These are phyloP conservation scores for Equus przewalskii DNA, from an alignment of 2,113 vertebrate species.

Conservation along the genomic window DNA sequence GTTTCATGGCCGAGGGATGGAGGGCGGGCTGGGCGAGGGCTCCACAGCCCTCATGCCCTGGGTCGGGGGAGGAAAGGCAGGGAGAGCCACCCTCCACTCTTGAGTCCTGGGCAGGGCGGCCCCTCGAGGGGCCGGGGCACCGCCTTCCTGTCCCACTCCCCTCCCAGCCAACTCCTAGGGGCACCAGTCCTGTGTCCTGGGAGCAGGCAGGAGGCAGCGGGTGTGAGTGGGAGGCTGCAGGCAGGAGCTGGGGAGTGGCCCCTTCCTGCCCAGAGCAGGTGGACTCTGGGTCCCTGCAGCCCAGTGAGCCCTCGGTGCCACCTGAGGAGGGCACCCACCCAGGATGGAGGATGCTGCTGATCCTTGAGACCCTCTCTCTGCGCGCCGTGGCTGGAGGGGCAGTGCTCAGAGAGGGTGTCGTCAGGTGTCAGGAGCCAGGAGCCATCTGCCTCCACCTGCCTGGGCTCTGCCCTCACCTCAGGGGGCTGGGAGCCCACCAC, in stretches of 20 bases:
- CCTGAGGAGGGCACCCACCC: neutral
- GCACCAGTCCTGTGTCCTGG: neutral
- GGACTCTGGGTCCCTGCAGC: neutral
- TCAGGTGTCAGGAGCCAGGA: neutral
- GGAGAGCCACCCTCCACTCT: neutral
- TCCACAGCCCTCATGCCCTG: neutral
- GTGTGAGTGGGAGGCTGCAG: neutral
- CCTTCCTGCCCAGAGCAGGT: neutral
- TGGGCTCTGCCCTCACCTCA: neutral
- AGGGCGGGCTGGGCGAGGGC: no score
- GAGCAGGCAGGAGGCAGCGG: neutral
- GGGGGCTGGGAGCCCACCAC: neutral
- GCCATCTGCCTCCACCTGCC: neutral
- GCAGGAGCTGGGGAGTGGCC: neutral
- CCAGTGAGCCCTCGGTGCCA: neutral
- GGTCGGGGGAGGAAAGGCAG: neutral
- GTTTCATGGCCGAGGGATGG: no score
- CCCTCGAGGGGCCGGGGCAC: no score
- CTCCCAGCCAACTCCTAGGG: neutral
- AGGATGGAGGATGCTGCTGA: neutral
- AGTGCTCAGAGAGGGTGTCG: neutral
- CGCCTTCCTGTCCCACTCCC: neutral
- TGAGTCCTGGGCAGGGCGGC: neutral
- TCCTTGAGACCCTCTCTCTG: neutral
- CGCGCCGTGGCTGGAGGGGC: neutral